phyloP scores from a whole-genome alignment of 2,888 invertebrate species.

The Parnassius glacialis region DNA sequence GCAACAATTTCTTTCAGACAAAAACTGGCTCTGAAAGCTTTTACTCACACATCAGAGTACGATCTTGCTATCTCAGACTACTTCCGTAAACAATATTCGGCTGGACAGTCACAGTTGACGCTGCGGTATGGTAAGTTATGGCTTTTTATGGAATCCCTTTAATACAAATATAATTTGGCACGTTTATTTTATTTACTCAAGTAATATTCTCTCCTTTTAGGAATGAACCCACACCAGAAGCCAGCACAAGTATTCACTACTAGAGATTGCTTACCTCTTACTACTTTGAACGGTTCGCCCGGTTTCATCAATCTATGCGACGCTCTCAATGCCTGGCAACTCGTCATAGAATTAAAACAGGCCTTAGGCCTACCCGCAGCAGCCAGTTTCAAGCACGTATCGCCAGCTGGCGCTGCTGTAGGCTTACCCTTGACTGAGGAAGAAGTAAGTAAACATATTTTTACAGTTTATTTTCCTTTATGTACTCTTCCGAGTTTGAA shows the following conservation, averaged over 20 bases:
- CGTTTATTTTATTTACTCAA: background rate
- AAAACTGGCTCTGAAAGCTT: conserved; percentile 93
- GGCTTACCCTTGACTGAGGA: conserved; percentile 88
- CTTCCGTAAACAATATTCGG: conserved; percentile 94
- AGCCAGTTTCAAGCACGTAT: conserved; percentile 98
- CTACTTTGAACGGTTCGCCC: conserved; percentile 95
- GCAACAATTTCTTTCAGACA: conserved; percentile 77
- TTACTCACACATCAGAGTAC: conserved; percentile 97
- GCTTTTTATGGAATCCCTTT: conserved; percentile 3
- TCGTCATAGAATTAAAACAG: conserved; percentile 92
- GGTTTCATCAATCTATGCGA: conserved; percentile 99
- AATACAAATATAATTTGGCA: background rate
- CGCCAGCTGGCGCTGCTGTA: conserved; percentile 98
- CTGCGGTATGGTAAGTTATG: conserved; percentile 88
- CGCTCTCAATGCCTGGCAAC: conserved; percentile 98
- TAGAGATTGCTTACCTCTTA: conserved; percentile 88
- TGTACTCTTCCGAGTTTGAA: too few relatives aligned
- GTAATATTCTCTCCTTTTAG: conserved; percentile 38
- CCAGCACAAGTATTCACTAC: conserved; percentile 95
- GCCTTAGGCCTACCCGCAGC: conserved; percentile 94
- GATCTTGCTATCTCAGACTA: conserved; percentile 97
- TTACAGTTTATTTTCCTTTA: too few relatives aligned
- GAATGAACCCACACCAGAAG: conserved; percentile 99
- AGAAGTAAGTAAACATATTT: conserved; percentile 67
- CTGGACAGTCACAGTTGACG: conserved; percentile 88